Evolutionary conservation across 2,797 vertebrate species (phyloP), one percentile per base, ranked within the genome.

Genomic region (Lepilemur ruficaudatus): DNA sequence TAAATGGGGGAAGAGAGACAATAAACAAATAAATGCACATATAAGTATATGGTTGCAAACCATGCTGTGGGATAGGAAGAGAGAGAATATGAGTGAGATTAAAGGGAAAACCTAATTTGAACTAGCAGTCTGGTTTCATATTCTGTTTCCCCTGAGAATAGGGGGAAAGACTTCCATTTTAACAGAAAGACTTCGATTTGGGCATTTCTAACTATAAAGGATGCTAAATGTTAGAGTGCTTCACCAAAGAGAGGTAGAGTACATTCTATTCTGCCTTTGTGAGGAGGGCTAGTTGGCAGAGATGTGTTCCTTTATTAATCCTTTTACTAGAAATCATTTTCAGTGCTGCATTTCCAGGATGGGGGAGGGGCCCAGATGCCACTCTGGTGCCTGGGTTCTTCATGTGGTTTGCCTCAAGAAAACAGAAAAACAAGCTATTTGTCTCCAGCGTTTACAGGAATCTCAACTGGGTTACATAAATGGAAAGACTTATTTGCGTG

Each of bases 321-420:
- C 41, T 94, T 83, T 88, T 75, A 85, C 73, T 87, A 67, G 32
- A 88, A 90, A 89, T 93, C 83, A 69, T 97, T 93, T 96, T 96
- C 83, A 90, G 78, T 90, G 97, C 92, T 96, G 63, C 41, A 23
- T 95, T 82, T 84, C 86, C 89, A 93, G 69, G 80, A 41, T 57
- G 1, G 84, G 43, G 78, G 59, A 78, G 46, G 59, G 57, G 69
- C 30, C 70, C 52, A 80, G 84, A 97, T 95, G 94, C 81, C 92
- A 89, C 63, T 72, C 92, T 96, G 94, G 97, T 93, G 97, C 95
- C 97, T 91, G 95, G 76, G 67, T 96, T 96, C 93, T 97, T 97
- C 89, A 95, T 96, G 97, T 97, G 96, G 90, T 96, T 97, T 97
- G 81, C 97, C 92, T 98, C 91, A 94, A 96, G 87, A 93, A 93